A percentile compares a stretch with the other conserved stretches of the same genome.
phyloP scores from a whole-genome alignment of 35 echinoderm and acorn worm species.

The Lytechinus pictus region DNA sequence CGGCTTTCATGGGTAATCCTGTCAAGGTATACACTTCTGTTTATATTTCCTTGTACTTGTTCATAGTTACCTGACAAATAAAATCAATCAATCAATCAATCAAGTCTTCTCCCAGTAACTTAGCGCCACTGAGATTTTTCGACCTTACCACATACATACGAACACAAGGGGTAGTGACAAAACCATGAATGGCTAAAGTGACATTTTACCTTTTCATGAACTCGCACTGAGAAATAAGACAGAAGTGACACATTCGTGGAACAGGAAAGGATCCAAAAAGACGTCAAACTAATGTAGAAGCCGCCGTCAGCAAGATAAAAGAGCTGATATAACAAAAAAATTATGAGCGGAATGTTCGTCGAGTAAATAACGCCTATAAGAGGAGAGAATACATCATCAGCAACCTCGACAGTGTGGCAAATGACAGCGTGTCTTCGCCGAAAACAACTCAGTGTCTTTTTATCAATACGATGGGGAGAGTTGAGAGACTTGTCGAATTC shows the following conservation, averaged over 20 bases:
- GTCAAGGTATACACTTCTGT: too few relatives aligned
- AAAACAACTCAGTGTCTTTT: background rate
- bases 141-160: too few relatives aligned
- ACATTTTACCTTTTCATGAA: background rate
- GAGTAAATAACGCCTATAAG: background rate
- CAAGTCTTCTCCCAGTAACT: too few relatives aligned
- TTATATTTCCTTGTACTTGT: too few relatives aligned
- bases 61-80: too few relatives aligned
- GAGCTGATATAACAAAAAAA: conserved; percentile 24
- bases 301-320: background rate
- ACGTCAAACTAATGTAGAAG: background rate
- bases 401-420: background rate
- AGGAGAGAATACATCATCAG: background rate
- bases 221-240: background rate
- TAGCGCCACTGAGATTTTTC: too few relatives aligned
- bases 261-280: background rate
- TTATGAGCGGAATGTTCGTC: background rate
- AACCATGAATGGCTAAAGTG: too few relatives aligned
- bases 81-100: too few relatives aligned
- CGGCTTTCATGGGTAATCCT: too few relatives aligned
- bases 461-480: background rate
- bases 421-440: background rate
- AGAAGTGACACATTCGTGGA: background rate
- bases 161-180: too few relatives aligned
- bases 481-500: background rate